A percentile compares a stretch with the other conserved stretches of the same genome.
These are phyloP conservation scores for Sylvia borin DNA, from an alignment of 2,797 vertebrate species.

Conservation along the genomic window DNA sequence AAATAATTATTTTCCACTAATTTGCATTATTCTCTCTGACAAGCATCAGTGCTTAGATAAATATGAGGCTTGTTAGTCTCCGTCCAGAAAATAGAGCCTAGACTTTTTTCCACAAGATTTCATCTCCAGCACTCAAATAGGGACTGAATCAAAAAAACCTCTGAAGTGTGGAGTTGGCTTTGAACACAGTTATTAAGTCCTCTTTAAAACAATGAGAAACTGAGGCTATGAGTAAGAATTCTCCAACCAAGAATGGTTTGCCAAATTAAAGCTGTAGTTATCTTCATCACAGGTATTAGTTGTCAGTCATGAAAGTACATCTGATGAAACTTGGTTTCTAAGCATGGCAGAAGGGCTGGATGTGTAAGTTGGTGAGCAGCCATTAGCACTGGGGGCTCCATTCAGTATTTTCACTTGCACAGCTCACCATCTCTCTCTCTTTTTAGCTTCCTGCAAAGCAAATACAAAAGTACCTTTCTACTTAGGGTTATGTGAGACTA, in stretches of 20 bases:
- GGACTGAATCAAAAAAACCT: neutral
- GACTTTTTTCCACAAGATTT: neutral
- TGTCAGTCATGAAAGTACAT: neutral
- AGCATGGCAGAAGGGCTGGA: neutral
- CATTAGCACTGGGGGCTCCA: neutral
- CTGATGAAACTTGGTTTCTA: neutral
- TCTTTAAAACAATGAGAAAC: neutral
- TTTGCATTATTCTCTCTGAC: neutral
- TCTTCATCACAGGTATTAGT: neutral
- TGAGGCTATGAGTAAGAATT: neutral
- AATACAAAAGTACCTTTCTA: neutral
- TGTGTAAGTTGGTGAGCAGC: neutral
- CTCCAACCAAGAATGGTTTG: neutral
- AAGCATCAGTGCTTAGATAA: neutral
- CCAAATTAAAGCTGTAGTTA: neutral
- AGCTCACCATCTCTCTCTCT: neutral
- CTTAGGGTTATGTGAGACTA: neutral
- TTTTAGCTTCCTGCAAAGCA: neutral
- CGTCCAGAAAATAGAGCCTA: neutral
- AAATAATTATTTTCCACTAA: neutral
- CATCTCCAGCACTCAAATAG: neutral
- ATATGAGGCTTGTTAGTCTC: neutral
- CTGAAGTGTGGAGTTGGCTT: neutral
- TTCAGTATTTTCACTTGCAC: neutral
- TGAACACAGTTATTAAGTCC: neutral